A percentile compares a stretch with the other conserved stretches of the same genome.
Evolutionary conservation across 2,888 invertebrate genomes (phyloP).

Genomic region (Chrysolina oricalcia): DNA sequence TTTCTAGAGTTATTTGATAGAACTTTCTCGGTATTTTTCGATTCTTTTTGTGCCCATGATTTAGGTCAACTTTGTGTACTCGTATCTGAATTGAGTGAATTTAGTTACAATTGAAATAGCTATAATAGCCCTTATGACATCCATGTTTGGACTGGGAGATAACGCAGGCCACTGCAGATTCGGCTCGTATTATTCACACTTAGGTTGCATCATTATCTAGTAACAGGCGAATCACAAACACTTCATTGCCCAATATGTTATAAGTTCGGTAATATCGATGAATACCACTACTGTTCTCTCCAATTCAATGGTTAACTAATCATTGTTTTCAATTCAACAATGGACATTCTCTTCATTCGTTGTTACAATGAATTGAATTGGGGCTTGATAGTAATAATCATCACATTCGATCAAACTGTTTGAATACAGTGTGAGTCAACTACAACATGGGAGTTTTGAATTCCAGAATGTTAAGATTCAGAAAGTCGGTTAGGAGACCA

Average conservation of each 20-base stretch:
- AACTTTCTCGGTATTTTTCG: no score
- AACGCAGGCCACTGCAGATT: not conserved
- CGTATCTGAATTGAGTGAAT: not conserved
- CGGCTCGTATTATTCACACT: not conserved
- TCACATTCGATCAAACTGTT: not conserved
- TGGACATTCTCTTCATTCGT: conserved; percentile 31
- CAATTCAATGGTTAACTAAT: conserved; percentile 31
- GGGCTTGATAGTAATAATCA: not conserved
- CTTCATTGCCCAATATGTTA: not conserved
- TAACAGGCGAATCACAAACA: not conserved
- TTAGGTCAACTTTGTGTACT: no score
- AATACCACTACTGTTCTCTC: not conserved
- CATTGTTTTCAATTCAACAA: conserved; percentile 46
- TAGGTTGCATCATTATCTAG: not conserved
- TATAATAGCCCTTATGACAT: not conserved
- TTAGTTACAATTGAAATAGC: not conserved
- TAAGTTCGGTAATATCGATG: not conserved
- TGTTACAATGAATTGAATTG: conserved; percentile 31
- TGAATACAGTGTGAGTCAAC: not conserved
- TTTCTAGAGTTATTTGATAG: no score
- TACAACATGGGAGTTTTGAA: no score
- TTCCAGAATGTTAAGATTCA: no score
- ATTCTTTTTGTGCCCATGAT: no score
- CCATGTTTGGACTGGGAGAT: not conserved
- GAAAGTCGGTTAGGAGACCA: no score